Evolutionary conservation across 2,797 vertebrate genomes (phyloP), one percentile per base, ranked within the genome.

Genomic region (Enteromius fasciolatus): DNA sequence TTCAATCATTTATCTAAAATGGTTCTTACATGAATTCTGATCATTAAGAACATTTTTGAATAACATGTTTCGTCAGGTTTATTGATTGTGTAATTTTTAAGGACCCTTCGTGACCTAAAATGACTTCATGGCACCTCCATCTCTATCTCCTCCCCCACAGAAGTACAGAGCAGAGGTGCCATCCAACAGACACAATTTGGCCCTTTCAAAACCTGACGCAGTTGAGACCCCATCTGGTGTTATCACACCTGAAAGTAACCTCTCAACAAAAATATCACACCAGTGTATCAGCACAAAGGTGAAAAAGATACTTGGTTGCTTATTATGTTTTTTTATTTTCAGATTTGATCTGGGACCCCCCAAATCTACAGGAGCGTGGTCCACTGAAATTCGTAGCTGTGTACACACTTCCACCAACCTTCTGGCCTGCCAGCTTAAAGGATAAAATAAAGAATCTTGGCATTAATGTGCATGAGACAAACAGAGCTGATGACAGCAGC

Each of bases 331-430:
- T 74, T 52, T 33, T 15, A 73, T 54, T 12, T 73, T 73, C 52
- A 73, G 70, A 73, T 73, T 57, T 54, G 20, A 74, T 39, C 50
- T 75, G 20, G 31, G 73, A 59, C 36, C 73, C 73, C 23, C 7
- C 31, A 41, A 75, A 59, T 75, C 50, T 41, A 10, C 4, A 75
- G 12, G 50, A 39, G 14, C 12, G 39, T 75, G 73, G 52, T 57
- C 52, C 73, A 41, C 4, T 75, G 4, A 59, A 25, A 75, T 25
- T 36, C 0, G 1, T 59, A 17, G 52, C 52, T 25, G 7, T 75
- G 57, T 75, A 59, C n/a, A 57, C 57, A 52, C 73, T 75, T 75
- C n/a, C 31, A 39, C 20, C 11, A 3, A 28, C 28, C 48, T 73
- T 54, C 28, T 73, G 48, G 70, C 28, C 70, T 0, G 18, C 28